Evolutionary conservation across 2,113 vertebrate genomes (phyloP), one percentile per base, ranked within the genome.

Genomic region (Podarcis cretensis): DNA sequence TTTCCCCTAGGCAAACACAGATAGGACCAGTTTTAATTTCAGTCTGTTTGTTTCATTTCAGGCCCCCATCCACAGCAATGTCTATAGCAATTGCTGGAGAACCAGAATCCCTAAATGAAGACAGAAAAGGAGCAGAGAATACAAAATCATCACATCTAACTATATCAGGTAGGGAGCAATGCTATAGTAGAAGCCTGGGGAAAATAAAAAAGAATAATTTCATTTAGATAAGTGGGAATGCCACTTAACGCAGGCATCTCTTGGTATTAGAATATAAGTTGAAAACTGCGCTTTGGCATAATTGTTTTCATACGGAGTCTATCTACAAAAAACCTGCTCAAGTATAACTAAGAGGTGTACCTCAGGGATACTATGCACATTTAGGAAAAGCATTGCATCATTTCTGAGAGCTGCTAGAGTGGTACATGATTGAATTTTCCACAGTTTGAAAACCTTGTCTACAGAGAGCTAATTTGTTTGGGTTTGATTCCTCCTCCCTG

Each of bases 11-110:
- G 27, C 30, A 37, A 37, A 37, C 37, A 79, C 30, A 79, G 43
- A 79, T 14, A 71, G 30, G 12, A 69, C 12, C 14, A 74, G 37
- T 4, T 75, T 87, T 30, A 73, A 71, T 63, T 16, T 65, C 83
- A 86, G 69, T 54, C 25, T 81, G 59, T 48, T 92, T 92, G 59
- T 48, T 92, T 92, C 25, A 85, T 95, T 88, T 74, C 92, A 99
- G 99, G 77, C 98, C 98, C 90, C 97, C 98, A 57, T 99, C 99
- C 68, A 99, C 98, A 48, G 98, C 98, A 83, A 99, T 95, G 96
- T 98, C 97, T 81, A 95, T 99, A 90, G 96, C 97, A 76, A 95
- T 98, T 88, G 96, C 97, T 88, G 96, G 97, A 75, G 97, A 98
- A 91, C 89, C 96, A 14, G 98, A 98, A 90, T 96, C 95, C 93